phyloP scores from a whole-genome alignment of 2,113 vertebrate genomes.

The Amazona guildingii region DNA sequence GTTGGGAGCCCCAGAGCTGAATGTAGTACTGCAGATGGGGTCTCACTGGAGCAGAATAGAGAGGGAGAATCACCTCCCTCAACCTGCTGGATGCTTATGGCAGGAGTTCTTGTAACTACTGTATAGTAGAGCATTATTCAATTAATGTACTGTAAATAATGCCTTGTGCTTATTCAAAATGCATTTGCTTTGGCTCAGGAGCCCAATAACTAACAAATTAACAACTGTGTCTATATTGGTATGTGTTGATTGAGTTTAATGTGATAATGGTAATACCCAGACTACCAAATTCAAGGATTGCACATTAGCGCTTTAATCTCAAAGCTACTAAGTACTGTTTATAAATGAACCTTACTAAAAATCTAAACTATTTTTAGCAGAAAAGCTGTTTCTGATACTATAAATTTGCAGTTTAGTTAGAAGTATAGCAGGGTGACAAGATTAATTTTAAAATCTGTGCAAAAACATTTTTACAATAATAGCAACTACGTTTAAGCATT shows the following conservation, averaged over 20 bases:
- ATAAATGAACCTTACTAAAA: not conserved
- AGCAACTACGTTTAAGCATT: not conserved
- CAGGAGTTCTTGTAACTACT: not conserved
- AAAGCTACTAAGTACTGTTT: not conserved
- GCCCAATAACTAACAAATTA: not conserved
- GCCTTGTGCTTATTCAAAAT: not conserved
- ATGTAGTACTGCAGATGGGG: not conserved
- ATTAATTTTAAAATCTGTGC: not conserved
- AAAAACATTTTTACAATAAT: not conserved
- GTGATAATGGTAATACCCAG: accelerated
- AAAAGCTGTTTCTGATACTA: not conserved
- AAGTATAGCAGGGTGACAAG: not conserved
- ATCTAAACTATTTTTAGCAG: not conserved
- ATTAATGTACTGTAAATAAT: not conserved
- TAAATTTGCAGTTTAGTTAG: not conserved
- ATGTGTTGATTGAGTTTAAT: not conserved
- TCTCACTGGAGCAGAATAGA: not conserved
- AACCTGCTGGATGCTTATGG: accelerated
- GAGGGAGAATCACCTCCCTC: not conserved
- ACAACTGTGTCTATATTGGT: not conserved
- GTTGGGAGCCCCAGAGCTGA: not conserved
- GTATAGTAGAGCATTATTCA: accelerated
- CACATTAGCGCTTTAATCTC: not conserved
- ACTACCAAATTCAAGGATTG: not conserved
- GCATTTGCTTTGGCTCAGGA: not conserved